Conservation (phyloP, 2,113 vertebrate species). For the Desmodus rotundus region DNA sequence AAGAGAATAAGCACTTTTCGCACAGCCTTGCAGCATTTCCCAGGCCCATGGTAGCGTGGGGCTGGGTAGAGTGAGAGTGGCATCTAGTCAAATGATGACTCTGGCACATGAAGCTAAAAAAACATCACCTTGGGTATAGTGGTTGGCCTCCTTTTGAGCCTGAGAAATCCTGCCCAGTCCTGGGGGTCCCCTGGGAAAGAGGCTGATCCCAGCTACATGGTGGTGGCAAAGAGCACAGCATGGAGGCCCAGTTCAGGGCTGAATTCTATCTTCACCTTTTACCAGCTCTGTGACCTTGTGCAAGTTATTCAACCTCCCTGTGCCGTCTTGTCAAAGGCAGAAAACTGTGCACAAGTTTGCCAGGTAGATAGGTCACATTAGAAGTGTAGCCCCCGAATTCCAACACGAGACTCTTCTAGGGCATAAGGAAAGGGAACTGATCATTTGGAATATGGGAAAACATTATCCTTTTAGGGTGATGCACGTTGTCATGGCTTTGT, state of each 20-base stretch:
- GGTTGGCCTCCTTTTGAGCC: neutral
- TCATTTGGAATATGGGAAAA: neutral
- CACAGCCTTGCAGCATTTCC: neutral
- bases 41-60: neutral
- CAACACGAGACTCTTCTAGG: neutral
- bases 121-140: neutral
- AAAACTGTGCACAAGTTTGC: neutral
- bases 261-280: neutral
- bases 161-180: neutral
- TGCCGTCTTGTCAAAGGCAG: neutral
- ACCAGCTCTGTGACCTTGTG: neutral
- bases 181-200: neutral
- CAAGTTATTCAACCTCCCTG: neutral
- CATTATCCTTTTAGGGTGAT: neutral
- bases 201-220: accelerated
- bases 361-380: neutral
- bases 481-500: neutral
- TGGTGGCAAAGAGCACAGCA: neutral
- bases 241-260: neutral
- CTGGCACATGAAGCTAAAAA: neutral
- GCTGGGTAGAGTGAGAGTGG: neutral
- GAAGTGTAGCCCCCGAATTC: neutral
- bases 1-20: neutral
- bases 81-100: neutral
- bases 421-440: neutral